Percentiles rank a stretch among this genome's conserved stretches.
These are phyloP conservation scores for Gila orcuttii DNA, from an alignment of 2,113 vertebrate species.

Conservation along the genomic window DNA sequence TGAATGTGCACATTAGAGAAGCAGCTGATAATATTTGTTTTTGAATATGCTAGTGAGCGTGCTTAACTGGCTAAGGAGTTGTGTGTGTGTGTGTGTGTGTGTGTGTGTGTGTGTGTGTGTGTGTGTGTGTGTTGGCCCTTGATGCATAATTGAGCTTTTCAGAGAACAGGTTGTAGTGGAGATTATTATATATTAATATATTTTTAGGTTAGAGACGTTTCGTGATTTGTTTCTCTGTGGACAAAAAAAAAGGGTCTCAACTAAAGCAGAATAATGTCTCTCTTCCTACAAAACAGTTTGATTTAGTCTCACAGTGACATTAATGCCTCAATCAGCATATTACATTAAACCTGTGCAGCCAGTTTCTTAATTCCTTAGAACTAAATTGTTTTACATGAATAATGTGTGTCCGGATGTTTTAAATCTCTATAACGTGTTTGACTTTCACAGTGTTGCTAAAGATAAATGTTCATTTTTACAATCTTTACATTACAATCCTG, in stretches of 20 bases:
- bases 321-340: not conserved
- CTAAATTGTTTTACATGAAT: not conserved
- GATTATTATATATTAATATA: slow-evolving; percentile 59
- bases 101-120: slow-evolving; percentile 27
- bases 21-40: slow-evolving; percentile 24
- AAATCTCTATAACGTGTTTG: not conserved
- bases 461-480: too few relatives aligned
- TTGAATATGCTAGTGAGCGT: slow-evolving; percentile 27
- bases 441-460: too few relatives aligned
- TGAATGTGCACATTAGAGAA: not conserved
- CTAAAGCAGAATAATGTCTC: slow-evolving; percentile 36
- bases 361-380: not conserved
- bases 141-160: slow-evolving; percentile 51
- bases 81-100: slow-evolving; percentile 40
- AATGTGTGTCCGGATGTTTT: slow-evolving; percentile 52
- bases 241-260: slow-evolving; percentile 9
- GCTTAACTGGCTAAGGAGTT: slow-evolving; percentile 37
- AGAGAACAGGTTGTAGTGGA: slow-evolving; percentile 45
- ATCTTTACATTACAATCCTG: too few relatives aligned
- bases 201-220: slow-evolving; percentile 39
- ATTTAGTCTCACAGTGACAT: slow-evolving; percentile 1
- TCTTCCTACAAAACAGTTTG: not conserved
- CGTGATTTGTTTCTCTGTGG: slow-evolving; percentile 48
- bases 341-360: not conserved
- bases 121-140: slow-evolving; percentile 18